Evolutionary conservation across 2,888 invertebrate genomes (phyloP), one percentile per base, ranked within the genome.

Genomic region (Chromoteleia sp.): DNA sequence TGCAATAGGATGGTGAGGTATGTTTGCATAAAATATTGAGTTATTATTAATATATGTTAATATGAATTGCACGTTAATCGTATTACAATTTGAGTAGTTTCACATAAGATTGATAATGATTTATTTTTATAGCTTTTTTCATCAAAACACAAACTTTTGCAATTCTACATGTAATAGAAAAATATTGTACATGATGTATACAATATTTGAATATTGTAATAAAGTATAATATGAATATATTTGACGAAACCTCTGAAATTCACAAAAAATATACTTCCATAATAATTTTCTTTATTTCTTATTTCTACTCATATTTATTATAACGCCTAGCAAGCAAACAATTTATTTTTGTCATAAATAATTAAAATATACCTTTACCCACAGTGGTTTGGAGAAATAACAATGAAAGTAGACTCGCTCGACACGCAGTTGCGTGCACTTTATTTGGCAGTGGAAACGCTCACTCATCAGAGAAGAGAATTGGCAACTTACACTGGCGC

Each of bases 311-410:
- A 4, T 25, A 5, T 25, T 25, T 25, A 25, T 25, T 5, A 25
- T 25, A 25, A 25, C 5, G 2, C 5, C 2, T 25, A 25, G 5
- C 2, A 25, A 5, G 25, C 5, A 25, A 25, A 25, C 5, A 25
- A 25, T 25, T 25, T 25, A 4, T 4, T 25, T 25, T 54, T 33
- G 3, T 29, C 25, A 52, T 19, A 36, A 36, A 17, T 56, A 10
- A 19, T 25, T 5, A 5, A 25, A n/a, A n/a, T n/a, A n/a, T n/a
- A n/a, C n/a, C n/a, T 45, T 45, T 29, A 8, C 59, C 61, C 92
- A 17, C 88, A 98, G 97, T 99, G 99, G 99, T 99, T 99, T 93
- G 99, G 99, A 91, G 99, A 99, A 91, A 98, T 98, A 88, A 95
- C 96, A 21, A 94, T 95, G 4, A 98, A 98, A 91, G 95, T 99